Percentiles rank a stretch among this genome's conserved stretches.
Conservation (phyloP, 2,113 vertebrate species). For the Sakesphorus luctuosus region DNA sequence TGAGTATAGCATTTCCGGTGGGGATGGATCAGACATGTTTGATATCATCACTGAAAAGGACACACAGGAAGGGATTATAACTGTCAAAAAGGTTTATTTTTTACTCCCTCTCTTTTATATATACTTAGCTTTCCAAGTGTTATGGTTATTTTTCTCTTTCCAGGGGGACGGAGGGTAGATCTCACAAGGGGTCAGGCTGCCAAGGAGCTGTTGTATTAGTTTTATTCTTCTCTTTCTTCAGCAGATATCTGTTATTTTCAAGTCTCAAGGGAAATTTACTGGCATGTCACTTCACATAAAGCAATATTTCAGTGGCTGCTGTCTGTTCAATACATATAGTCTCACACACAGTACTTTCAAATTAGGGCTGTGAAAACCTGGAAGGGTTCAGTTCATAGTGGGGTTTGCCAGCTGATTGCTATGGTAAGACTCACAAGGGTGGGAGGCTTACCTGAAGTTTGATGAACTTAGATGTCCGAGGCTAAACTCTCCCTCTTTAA, state of each 20-base stretch:
- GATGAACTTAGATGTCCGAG: background rate
- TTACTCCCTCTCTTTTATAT: conserved; percentile 49
- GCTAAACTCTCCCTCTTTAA: background rate
- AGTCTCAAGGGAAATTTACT: conserved; percentile 38
- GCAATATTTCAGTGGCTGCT: conserved; percentile 33
- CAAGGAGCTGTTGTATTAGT: conserved; percentile 43
- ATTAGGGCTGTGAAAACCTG: conserved; percentile 20
- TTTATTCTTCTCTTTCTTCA: conserved; percentile 38
- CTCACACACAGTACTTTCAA: background rate
- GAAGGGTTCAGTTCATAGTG: background rate
- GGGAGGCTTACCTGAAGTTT: background rate
- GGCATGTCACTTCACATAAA: conserved; percentile 51
- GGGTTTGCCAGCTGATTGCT: background rate
- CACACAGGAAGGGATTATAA: conserved; percentile 93
- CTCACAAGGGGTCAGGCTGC: conserved; percentile 36
- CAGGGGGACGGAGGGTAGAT: background rate
- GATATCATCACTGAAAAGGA: conserved; percentile 90
- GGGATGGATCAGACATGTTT: conserved; percentile 87
- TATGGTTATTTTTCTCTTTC: conserved; percentile 14
- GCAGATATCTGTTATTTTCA: conserved; percentile 43
- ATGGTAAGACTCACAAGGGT: background rate
- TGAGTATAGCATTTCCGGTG: conserved; percentile 87
- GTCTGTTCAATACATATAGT: conserved; percentile 10
- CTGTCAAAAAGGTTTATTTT: conserved; percentile 88
- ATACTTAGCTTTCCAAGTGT: conserved; percentile 32